Base-by-base conservation (phyloP, 2,113 vertebrate species). In the Lepus europaeus region DNA sequence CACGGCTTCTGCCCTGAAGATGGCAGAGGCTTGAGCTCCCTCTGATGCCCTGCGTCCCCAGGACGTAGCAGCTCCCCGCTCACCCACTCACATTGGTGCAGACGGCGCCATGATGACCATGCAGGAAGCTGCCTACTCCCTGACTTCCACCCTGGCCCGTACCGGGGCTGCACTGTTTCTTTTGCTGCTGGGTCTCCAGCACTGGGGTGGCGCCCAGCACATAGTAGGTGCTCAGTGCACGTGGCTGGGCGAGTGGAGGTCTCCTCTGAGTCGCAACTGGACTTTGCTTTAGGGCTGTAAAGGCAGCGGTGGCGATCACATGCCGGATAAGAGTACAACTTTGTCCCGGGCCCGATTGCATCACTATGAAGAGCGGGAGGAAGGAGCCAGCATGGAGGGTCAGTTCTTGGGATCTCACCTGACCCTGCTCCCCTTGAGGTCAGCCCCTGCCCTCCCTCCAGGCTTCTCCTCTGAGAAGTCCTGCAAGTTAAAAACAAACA, bases 231-330 rank as follows among this genome's bases (percentile, higher is more conserved):
- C 33, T 29, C 69, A 31, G n/a, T 5, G 36, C 53, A 27, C 0
- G 5, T 1, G 8, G 29, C 81, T 20, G 49, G 78, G 7, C 2
- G 29, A 61, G 59, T 9, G 19, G 56, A 59, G 72, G 64, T 29
- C 66, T 70, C 27, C n/a, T 76, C 70, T 53, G 31, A 85, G 39
- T 39, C 1, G 68, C 95, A 77, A 68, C 20, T 78, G 96, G 61
- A 89, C 93, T 93, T 97, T 95, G 95, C 79, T 91, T 85, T 91
- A 77, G 91, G 76, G 56, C 69, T 10, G 1, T 61, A 33, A 33
- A 78, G 49, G 69, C 4, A 13, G 16, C 29, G 84, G 84, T 59
- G 61, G 90, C 66, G 79, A 89, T 81, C 10, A 4, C 79, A 27
- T 2, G 10, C 25, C 31, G 53, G 91, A 93, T 93, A 93, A 93